Percentiles rank a stretch among this genome's conserved stretches.
phyloP scores from a whole-genome alignment of 2,888 invertebrate genomes.

The Diaphora mendica region DNA sequence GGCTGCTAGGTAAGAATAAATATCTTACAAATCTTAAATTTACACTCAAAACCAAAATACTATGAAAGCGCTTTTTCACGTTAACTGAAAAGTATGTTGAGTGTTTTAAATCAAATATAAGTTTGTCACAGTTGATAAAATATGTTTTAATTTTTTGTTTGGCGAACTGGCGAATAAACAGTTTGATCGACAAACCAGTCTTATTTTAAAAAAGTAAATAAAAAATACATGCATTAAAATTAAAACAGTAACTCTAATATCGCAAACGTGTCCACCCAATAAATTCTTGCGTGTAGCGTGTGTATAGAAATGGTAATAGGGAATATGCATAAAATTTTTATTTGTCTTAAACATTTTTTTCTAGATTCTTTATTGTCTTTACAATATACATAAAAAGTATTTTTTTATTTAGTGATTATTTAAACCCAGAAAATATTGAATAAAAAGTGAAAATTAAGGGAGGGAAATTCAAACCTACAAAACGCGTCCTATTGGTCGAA shows the following conservation, averaged over 20 bases:
- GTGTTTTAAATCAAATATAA: neutral
- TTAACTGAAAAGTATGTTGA: neutral
- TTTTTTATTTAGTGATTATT: no score
- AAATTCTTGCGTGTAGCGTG: neutral
- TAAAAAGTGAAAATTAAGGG: no score
- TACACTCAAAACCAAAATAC: neutral
- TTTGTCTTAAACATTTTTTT: no score
- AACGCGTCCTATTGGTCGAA: no score
- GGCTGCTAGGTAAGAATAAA: slow-evolving; percentile 1
- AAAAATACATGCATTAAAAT: neutral
- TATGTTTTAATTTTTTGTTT: neutral
- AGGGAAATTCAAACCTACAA: no score
- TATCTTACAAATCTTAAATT: neutral
- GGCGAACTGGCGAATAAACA: no score
- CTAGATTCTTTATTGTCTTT: no score
- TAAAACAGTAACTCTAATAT: neutral
- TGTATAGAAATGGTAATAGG: neutral
- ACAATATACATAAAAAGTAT: no score
- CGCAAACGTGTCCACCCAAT: neutral
- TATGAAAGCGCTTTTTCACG: neutral
- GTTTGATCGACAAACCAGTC: neutral
- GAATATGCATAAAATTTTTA: no score
- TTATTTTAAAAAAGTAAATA: neutral
- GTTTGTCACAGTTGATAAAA: neutral
- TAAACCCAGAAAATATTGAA: no score